phyloP scores from a whole-genome alignment of 2,888 invertebrate species.

The Ectemnius lituratus region DNA sequence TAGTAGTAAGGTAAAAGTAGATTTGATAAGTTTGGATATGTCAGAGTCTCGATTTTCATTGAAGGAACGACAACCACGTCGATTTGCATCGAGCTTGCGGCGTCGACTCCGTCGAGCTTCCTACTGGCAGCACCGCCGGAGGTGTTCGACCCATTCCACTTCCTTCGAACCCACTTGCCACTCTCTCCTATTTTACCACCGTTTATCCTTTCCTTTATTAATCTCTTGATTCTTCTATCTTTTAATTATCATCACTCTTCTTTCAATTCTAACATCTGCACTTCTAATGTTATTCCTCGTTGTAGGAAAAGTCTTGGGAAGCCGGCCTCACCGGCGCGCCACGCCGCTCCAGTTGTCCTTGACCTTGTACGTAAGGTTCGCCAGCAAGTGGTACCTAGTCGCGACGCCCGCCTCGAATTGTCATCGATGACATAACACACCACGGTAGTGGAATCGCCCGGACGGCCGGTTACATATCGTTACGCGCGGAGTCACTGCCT shows the following conservation, averaged over 20 bases:
- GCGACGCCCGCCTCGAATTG: constrained; percentile 35
- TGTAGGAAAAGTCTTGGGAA: neutral
- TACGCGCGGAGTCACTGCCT: constrained; percentile 68
- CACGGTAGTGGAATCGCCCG: constrained; percentile 22
- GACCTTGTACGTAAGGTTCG: constrained; percentile 3
- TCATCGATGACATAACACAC: constrained; percentile 63
- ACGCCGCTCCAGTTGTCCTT: constrained; percentile 6
- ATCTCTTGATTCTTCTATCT: neutral
- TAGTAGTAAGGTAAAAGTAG: too few species aligned
- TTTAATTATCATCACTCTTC: neutral
- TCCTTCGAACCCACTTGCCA: constrained; percentile 54
- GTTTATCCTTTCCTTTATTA: neutral
- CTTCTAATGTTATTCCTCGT: neutral
- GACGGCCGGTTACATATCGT: constrained; percentile 48
- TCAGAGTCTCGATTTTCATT: constrained; percentile 43
- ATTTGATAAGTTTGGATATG: too few species aligned
- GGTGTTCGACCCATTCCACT: constrained; percentile 74
- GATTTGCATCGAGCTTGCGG: constrained; percentile 57
- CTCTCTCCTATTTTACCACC: constrained; percentile 20
- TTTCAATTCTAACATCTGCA: neutral
- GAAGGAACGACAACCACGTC: constrained; percentile 34
- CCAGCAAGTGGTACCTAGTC: neutral
- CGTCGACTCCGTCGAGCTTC: constrained; percentile 55
- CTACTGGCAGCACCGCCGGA: constrained; percentile 49
- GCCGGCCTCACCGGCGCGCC: neutral